Base-by-base conservation (phyloP, 2,888 invertebrate genomes). In the Folsomia manolachei region DNA sequence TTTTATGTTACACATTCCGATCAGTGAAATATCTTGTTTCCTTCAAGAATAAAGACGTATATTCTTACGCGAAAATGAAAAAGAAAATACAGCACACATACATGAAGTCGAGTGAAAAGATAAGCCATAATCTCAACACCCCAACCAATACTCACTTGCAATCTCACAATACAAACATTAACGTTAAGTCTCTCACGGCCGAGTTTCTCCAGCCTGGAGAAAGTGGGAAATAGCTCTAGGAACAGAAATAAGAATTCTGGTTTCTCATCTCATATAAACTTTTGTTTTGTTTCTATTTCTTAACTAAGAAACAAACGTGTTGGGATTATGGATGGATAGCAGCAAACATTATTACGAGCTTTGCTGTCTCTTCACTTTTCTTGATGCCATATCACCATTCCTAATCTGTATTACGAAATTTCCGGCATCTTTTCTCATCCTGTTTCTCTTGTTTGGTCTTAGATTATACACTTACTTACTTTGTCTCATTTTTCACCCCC, bases 111-210 rank as follows among this genome's bases (percentile, higher is more conserved):
- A 14, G 39, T 39, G 39, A 4, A 18, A 56, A 56, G 56, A 56
- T 56, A 56, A 56, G 56, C 56, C 21, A 56, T 56, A 56, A 56
- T 56, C 56, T 19, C 56, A 21, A 56, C 56, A 56, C 56, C n/a
- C n/a, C n/a, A n/a, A n/a, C n/a, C 21, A 21, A 19, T 56, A 56
- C 56, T 56, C 56, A 56, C 56, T 56, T 56, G n/a, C 56, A n/a
- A 18, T 7, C 21, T 4, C 9, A 51, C 9, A 51, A 51, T n/a
- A n/a, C n/a, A n/a, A n/a, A n/a, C n/a, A n/a, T n/a, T n/a, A n/a
- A n/a, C n/a, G n/a, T n/a, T n/a, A n/a, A n/a, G n/a, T n/a, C 39
- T 39, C 14, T 39, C 14, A 4, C 21, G 21, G 7, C n/a, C n/a
- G 18, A 56, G 56, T n/a, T n/a, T n/a, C n/a, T n/a, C n/a, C n/a